Evolutionary conservation across 2,888 invertebrate species (phyloP), one percentile per base, ranked within the genome.

Genomic region (Ecliptopera silaceata): DNA sequence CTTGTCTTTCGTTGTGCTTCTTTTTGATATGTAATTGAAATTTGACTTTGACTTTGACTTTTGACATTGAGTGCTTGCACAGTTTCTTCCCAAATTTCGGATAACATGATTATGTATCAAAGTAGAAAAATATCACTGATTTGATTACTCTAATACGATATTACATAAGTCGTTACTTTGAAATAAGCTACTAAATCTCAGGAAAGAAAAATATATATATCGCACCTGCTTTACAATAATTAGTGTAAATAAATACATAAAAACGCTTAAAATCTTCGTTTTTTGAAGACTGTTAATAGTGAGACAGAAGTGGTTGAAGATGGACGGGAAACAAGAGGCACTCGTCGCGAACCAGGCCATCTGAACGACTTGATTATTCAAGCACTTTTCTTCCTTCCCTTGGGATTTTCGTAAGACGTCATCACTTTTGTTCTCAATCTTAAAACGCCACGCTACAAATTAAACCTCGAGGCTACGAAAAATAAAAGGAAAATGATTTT

Each of bases 341-440:
- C 80, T 82, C 59, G 59, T 59, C 63, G 58, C 54, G 68, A 84
- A 82, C 75, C 79, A 75, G 84, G 82, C 68, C 82, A 78, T 79
- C 78, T 70, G 76, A 81, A 80, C 74, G 71, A 71, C 70, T 66
- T 70, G 68, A 72, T 71, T 71, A 74, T 66, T 68, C 51, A 59
- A 61, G 31, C 62, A 62, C 60, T 61, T 51, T 48, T 47, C 46
- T 46, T 42, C 62, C 63, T 46, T 42, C 62, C 63, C 63, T 64
- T 32, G 48, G 49, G 62, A 54, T 63, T 65, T 63, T 63, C 59
- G 62, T 69, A 53, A 48, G 44, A 39, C 56, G 48, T 48, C 50
- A 53, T 34, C 44, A 18, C 50, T 52, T 58, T 63, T 59, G 43
- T 55, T 53, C 49, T 45, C 51, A 29, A 50, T 44, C 17, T 51